These are phyloP conservation scores for Bembecia ichneumoniformis DNA, from an alignment of 2,888 invertebrate genomes.

Conservation along the genomic window DNA sequence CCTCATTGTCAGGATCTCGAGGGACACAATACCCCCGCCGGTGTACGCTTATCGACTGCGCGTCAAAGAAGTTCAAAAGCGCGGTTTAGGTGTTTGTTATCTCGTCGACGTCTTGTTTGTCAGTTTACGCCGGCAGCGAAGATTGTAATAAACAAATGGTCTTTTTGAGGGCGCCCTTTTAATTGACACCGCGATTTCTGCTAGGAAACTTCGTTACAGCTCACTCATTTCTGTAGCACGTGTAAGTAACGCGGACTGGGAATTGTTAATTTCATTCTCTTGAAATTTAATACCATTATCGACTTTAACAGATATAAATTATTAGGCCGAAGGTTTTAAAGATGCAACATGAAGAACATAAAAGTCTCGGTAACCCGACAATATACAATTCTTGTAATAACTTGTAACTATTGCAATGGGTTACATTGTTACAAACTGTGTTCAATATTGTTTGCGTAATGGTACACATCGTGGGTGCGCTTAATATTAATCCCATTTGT, in stretches of 20 bases:
- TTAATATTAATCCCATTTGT: conserved; percentile 69
- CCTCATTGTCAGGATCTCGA: conserved; percentile 43
- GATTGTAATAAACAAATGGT: conserved; percentile 63
- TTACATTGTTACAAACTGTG: too few relatives aligned
- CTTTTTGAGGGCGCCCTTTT: conserved; percentile 51
- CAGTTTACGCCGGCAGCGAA: conserved; percentile 51
- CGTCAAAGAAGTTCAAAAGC: conserved; percentile 70
- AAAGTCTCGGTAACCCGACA: too few relatives aligned
- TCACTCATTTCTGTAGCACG: conserved; percentile 7
- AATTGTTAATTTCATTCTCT: too few relatives aligned
- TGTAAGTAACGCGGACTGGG: conserved; percentile 1
- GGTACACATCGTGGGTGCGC: conserved; percentile 25
- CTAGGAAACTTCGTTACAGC: conserved; percentile 15
- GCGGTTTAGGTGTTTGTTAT: conserved; percentile 58
- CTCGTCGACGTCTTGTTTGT: conserved; percentile 61
- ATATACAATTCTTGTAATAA: too few relatives aligned
- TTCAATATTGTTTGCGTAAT: conserved; percentile 18
- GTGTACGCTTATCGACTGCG: conserved; percentile 55
- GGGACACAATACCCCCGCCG: conserved; percentile 36
- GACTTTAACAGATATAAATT: too few relatives aligned
- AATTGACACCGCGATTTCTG: conserved; percentile 34
- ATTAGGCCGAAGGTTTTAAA: too few relatives aligned
- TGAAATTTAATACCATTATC: too few relatives aligned
- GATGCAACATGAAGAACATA: too few relatives aligned
- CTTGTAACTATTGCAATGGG: too few relatives aligned